Evolutionary conservation across 2,113 vertebrate species (phyloP).

Genomic region (Gobiocypris rarus): DNA sequence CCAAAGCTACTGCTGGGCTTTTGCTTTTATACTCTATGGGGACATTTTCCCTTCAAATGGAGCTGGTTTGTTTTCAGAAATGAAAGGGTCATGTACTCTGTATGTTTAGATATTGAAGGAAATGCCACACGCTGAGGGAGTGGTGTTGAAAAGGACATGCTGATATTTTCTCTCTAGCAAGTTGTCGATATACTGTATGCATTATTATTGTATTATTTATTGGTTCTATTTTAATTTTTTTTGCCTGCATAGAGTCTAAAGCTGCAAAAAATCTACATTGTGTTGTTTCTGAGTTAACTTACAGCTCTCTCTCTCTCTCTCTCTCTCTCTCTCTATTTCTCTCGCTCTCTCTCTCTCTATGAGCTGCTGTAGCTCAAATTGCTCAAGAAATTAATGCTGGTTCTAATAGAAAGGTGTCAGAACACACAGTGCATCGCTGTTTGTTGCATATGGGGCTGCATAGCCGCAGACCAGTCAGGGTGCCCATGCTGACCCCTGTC

Average conservation of each 20-base stretch:
- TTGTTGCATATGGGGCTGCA: too few relatives aligned
- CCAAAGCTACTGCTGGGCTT: conserved; percentile 54
- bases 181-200: neutral
- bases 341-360: too few relatives aligned
- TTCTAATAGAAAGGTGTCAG: too few relatives aligned
- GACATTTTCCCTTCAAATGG: conserved; percentile 64
- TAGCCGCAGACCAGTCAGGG: too few relatives aligned
- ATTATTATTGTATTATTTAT: neutral
- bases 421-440: too few relatives aligned
- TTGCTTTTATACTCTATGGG: conserved; percentile 61
- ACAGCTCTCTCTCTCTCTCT: too few relatives aligned
- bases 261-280: neutral
- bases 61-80: conserved; percentile 41
- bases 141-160: neutral
- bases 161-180: conserved; percentile 8
- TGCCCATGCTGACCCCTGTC: too few relatives aligned
- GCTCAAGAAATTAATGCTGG: too few relatives aligned
- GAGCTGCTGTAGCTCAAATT: too few relatives aligned
- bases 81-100: conserved; percentile 38
- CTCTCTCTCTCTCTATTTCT: too few relatives aligned
- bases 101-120: conserved; percentile 26
- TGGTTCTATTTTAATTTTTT: too few relatives aligned
- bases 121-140: conserved; percentile 23
- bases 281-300: too few relatives aligned
- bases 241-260: neutral